Base-by-base conservation (phyloP, 1,140 invertebrate species). In the Microplitis demolitor region DNA sequence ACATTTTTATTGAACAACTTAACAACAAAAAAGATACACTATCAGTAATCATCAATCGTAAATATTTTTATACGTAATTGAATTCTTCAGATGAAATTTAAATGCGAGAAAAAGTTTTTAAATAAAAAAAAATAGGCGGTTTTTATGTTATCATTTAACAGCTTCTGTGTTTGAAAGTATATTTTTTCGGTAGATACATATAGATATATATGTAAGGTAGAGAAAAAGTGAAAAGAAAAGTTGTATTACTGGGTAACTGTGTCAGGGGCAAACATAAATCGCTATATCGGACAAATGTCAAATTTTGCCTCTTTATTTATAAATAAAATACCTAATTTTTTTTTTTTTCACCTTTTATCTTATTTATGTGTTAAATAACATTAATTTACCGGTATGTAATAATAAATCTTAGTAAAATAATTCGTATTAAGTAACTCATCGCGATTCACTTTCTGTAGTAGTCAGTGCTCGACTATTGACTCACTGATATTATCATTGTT, bases 151-250 rank as follows among this genome's bases (percentile, higher is more conserved):
- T n/a, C 34, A 11, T 37, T 60, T 14, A 58, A 24, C 14, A 33
- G 60, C 67, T 60, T 61, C 37, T 35, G 56, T 60, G 67, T 63
- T 68, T 13, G 66, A 68, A 35, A 69, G 67, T 31, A 39, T 60
- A 33, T 16, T 68, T 34, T 60, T 66, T 50, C 31, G 31, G 39
- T 11, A 56, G 11, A 34, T 34, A 11, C 39, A 45, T 9, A 45
- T 11, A 70, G 71, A 8, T 54, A 34, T 9, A 45, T n/a, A 69
- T 69, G 73, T 75, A 77, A 78, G 75, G 79, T 56, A 35, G 34
- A 72, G 70, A 80, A 84, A 84, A 83, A 84, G 79, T 81, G 81
- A 83, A 79, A 82, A 81, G 72, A 78, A 81, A 83, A 83, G 82
- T 82, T 77, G 72, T 72, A 78, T 76, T 78, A 80, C 68, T 79